Evolutionary conservation across 2,113 vertebrate species (phyloP).

Genomic region (Indicator indicator): DNA sequence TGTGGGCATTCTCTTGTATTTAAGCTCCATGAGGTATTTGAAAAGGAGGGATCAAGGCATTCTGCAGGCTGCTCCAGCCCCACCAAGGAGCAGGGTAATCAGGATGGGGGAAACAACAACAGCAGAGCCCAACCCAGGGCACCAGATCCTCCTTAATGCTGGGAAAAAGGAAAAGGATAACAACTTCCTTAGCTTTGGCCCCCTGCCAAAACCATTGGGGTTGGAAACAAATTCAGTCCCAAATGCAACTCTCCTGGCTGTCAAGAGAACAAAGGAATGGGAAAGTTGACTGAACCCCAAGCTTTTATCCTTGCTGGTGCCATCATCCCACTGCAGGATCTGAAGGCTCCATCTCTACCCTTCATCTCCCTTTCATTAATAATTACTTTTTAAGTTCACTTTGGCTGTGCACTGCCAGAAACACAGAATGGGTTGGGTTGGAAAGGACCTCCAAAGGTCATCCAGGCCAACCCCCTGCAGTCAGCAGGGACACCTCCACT

Average conservation of each 20-base stretch:
- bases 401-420: not conserved
- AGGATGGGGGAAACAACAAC: not conserved
- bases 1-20: not conserved
- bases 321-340: not conserved
- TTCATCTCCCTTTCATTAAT: not conserved
- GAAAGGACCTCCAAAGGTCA: too few relatives aligned
- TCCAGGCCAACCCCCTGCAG: too few relatives aligned
- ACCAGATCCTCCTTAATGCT: not conserved
- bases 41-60: not conserved
- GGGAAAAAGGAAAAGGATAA: not conserved
- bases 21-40: not conserved
- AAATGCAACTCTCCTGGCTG: not conserved
- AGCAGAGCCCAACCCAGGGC: not conserved
- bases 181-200: not conserved
- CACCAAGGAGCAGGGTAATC: not conserved
- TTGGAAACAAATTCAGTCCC: not conserved
- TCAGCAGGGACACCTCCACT: too few relatives aligned
- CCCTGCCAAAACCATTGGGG: not conserved
- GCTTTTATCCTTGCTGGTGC: not conserved
- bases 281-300: not conserved
- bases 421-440: too few relatives aligned
- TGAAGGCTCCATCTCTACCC: not conserved
- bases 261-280: not conserved
- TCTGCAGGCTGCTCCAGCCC: not conserved
- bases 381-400: not conserved